Base-by-base conservation (phyloP, 2,113 vertebrate species). In the Corynorhinus townsendii region DNA sequence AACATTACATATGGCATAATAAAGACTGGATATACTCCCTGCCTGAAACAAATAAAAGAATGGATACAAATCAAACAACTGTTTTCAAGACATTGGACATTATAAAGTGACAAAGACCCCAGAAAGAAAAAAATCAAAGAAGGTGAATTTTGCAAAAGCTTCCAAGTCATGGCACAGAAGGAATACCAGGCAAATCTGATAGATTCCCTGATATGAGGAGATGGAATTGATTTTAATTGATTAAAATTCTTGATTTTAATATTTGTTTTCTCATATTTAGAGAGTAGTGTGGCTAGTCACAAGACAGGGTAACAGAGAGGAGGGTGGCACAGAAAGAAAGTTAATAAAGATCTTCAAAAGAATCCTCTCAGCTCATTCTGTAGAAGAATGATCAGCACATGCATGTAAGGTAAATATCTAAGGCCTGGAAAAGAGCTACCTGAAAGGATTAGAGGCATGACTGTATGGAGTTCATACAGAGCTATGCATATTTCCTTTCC, bases 241-340 rank as follows among this genome's bases (percentile, higher is more conserved):
- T 59, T 59, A 59, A 30, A 82, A 62, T 90, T 90, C 30, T 81
- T 89, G 33, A 75, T 91, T 96, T 96, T 69, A 77, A 62, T 92
- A 80, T 69, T 90, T 86, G 47, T 97, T 15, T 28, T 88, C 43
- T 91, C 79, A 35, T n/a, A 64, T 89, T 90, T 93, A 54, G 26
- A 83, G 12, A 93, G 6, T 16, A 85, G 4, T 43, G 28, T 8
- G 24, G 59, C 64, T 54, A 86, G 7, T 86, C 43, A 93, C 30
- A 91, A 62, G 12, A 26, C 12, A 71, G 33, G 43, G 52, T 19
- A 66, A 54, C 35, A 84, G 35, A 35, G 15, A 89, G 56, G 16
- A 96, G 26, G 3, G 11, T 43, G 38, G 12, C 71, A 88, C 24
- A 72, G 33, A 47, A 85, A 64, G 14, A 66, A 52, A 89, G 79